Evolutionary conservation across 2,113 vertebrate genomes (phyloP).

Genomic region (Cairina moschata): DNA sequence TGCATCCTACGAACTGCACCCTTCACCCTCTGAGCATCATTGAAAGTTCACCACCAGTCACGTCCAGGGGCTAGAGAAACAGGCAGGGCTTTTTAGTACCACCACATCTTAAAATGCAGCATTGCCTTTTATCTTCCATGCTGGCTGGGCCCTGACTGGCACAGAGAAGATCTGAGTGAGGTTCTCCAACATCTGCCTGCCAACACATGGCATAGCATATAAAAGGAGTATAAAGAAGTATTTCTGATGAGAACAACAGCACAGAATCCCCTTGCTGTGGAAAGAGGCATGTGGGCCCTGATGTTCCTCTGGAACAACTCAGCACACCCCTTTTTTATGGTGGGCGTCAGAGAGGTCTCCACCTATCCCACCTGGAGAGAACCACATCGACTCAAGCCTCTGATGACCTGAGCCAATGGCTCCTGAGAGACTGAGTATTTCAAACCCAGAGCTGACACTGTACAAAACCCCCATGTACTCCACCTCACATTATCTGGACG

Average conservation of each 20-base stretch:
- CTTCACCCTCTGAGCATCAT: accelerated
- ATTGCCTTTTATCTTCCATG: background rate
- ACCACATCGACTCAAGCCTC: background rate
- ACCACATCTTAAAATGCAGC: accelerated
- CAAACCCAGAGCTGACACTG: background rate
- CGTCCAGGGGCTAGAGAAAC: background rate
- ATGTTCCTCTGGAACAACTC: background rate
- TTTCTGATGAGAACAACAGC: background rate
- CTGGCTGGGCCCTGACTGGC: background rate
- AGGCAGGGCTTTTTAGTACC: background rate
- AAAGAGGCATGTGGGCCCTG: accelerated
- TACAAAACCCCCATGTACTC: background rate
- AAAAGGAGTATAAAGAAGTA: background rate
- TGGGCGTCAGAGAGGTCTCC: background rate
- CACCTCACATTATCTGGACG: background rate
- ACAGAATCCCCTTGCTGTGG: background rate
- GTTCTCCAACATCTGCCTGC: background rate
- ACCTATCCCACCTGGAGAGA: background rate
- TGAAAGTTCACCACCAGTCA: background rate
- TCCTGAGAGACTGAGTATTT: background rate
- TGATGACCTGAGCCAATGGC: background rate
- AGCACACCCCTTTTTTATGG: background rate
- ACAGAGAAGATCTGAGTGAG: background rate
- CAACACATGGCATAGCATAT: accelerated
- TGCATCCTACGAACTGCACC: background rate